Base-by-base conservation (phyloP, 2,113 vertebrate genomes). In the Leucopsar rothschildi region DNA sequence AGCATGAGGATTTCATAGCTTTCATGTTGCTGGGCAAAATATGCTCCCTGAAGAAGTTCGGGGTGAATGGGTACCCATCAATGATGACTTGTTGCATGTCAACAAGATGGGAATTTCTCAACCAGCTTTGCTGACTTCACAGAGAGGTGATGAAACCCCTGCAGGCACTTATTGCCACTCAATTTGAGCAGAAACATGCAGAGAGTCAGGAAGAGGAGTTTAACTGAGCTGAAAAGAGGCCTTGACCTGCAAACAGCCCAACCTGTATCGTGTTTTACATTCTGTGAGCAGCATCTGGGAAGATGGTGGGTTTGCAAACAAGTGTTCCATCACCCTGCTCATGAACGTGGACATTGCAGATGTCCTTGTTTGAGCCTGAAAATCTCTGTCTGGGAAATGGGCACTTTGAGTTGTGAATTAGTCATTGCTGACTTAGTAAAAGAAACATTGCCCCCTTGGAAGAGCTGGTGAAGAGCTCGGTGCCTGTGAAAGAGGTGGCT, bases 1-100 rank as follows among this genome's bases (percentile, higher is more conserved):
- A 97, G 97, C 94, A 81, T 86, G 92, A 97, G 77, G 93, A 97
- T 60, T 90, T 88, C 60, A 92, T 69, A 50, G 22, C 17, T 68
- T 39, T 68, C 17, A 91, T 88, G 25, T 94, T 94, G 71, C 92
- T 86, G 71, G 97, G 97, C 80, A 95, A 89, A 79, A 97, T 92
- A 56, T 89, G 90, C 37, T 71, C 89, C 65, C 82, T 44, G 18
- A 96, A 86, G 88, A 95, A 94, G 66, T 79, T 71, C 86, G 10
- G 7, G 94, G 95, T 97, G 93, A 94, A 95, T 45, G 59, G 59
- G 22, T 90, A 33, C 40, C 35, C 35, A 31, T 49, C 63, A 65
- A 37, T 18, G 37, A 40, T 50, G 39, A 50, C 47, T 63, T 77
- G 35, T 33, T 77, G 71, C 56, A 49, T 63, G 42, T 80, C 77